Conservation (phyloP, 2,113 vertebrate genomes). For the Trichomycterus rosablanca region DNA sequence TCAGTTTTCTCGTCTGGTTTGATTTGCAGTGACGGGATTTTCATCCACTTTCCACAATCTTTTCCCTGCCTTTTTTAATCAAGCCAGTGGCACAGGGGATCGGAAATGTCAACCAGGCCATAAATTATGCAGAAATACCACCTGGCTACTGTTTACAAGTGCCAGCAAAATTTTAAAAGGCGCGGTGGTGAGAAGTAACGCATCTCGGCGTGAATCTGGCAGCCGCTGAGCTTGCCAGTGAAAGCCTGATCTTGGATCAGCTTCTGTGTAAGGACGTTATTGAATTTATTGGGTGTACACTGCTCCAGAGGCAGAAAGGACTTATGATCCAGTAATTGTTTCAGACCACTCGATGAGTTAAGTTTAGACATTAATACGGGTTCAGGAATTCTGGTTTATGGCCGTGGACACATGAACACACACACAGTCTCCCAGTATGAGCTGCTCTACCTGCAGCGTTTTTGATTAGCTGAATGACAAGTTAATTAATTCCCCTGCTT, state of each 20-base stretch:
- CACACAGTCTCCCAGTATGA: not conserved
- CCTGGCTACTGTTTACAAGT: slow-evolving; percentile 36
- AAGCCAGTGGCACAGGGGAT: slow-evolving; percentile 50
- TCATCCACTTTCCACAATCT: slow-evolving; percentile 24
- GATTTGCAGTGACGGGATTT: no score
- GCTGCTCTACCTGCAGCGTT: slow-evolving; percentile 3
- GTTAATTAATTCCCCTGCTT: slow-evolving; percentile 28
- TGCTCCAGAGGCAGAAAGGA: not conserved
- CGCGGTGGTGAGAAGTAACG: slow-evolving; percentile 1
- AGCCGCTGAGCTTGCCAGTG: not conserved
- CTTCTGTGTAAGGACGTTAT: not conserved
- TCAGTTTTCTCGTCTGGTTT: slow-evolving; percentile 14
- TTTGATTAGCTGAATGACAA: slow-evolving; percentile 22
- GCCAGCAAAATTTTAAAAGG: slow-evolving; percentile 21
- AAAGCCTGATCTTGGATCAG: slow-evolving; percentile 4
- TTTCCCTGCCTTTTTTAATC: slow-evolving; percentile 52
- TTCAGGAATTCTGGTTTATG: not conserved
- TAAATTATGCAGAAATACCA: slow-evolving; percentile 75
- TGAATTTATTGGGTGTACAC: not conserved
- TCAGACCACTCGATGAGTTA: not conserved
- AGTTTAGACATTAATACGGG: not conserved
- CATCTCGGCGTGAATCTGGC: not conserved
- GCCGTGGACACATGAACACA: not conserved
- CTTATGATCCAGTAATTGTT: not conserved
- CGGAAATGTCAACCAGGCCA: slow-evolving; percentile 69